Base-by-base conservation (phyloP, 2,888 invertebrate genomes). In the Euspilapteryx auroguttella region DNA sequence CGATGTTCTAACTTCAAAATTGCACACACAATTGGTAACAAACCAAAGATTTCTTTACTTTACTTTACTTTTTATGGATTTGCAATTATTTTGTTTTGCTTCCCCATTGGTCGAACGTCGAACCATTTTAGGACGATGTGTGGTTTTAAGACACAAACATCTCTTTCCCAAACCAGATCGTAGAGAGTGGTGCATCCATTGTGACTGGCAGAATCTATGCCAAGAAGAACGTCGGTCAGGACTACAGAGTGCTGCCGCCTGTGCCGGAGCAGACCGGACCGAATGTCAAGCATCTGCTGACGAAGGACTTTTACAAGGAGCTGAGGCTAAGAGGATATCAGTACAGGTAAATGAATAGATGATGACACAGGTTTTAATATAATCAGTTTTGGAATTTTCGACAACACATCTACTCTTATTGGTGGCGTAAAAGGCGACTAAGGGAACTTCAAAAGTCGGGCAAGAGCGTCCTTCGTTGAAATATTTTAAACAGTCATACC, bases 261-360 rank as follows among this genome's bases (percentile, higher is more conserved):
- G 42, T 65, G 14, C 56, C 64, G 2, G 69, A 58, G 35, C 49
- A 39, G 2, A 49, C 53, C 22, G 53, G 69, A 33, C 59, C 69
- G 8, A 69, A 71, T 30, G 45, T 69, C 22, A 69, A 78, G 21
- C 69, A 77, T 25, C 44, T 87, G 43, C 59, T 79, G 0, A 76
- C 77, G 2, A 81, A 78, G 37, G 87, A 86, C 54, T 78, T 87
- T 45, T 87, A 87, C 44, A 85, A 81, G 38, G 86, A 87, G 46
- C 55, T 89, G 25, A 71, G 81, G 36, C 76, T 89, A 2, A 76
- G 88, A 40, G 87, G 88, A 2, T 85, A 88, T 45, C 84, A 81
- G 37, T 82, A 82, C 46, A 57, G 71, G 77, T 82, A n/a, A n/a
- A 14, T 25, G 10, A 25, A 11, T 27, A 11, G n/a, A 10, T 28